phyloP scores from a whole-genome alignment of 23 tunicate species.

The Corella eumyota region DNA sequence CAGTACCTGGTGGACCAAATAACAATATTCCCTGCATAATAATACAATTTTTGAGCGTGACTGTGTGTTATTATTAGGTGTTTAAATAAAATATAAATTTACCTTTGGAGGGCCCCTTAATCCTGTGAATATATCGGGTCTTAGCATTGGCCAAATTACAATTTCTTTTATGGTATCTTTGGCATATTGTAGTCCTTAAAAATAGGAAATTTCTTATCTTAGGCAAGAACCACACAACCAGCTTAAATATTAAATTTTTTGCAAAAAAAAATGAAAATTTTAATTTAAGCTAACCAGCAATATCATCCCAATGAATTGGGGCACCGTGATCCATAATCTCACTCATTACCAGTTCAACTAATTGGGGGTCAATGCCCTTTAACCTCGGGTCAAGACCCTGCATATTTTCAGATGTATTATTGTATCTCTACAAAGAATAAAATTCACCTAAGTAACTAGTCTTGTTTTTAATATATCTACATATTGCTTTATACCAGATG shows the following conservation, averaged over 20 bases:
- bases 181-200: conserved; percentile 72
- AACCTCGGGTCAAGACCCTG: conserved; percentile 45
- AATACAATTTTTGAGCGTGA: background rate
- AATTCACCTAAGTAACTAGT: too few species aligned
- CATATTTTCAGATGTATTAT: background rate
- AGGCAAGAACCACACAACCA: background rate
- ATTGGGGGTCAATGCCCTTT: conserved; percentile 90
- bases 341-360: conserved; percentile 77
- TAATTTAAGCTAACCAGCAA: conserved; percentile 53
- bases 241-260: background rate
- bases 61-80: background rate
- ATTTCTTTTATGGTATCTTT: conserved; percentile 92
- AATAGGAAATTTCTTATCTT: background rate
- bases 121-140: conserved; percentile 95
- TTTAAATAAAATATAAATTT: background rate
- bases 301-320: conserved; percentile 84
- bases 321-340: conserved; percentile 95
- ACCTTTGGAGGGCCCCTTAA: conserved; percentile 95
- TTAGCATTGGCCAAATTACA: conserved; percentile 89
- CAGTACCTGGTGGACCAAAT: conserved; percentile 99
- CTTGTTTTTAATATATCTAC: too few species aligned
- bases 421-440: too few species aligned
- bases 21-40: conserved; percentile 68
- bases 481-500: too few species aligned
- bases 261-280: background rate